A percentile compares a stretch with the other conserved stretches of the same genome.
These are phyloP conservation scores for Amblyraja radiata DNA, from an alignment of 2,797 vertebrate genomes.

Conservation along the genomic window DNA sequence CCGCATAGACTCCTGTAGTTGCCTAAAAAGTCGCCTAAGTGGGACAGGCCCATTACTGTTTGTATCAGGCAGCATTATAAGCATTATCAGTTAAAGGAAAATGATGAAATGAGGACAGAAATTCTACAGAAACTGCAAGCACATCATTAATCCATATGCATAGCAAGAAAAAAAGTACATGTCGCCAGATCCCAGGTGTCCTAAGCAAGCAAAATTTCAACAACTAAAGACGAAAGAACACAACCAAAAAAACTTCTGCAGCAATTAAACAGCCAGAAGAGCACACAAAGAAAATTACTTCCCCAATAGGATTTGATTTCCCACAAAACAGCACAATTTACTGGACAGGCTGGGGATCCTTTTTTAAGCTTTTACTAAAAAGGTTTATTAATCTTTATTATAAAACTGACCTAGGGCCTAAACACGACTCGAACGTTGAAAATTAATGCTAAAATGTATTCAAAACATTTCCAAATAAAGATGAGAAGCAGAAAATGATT, in stretches of 20 bases:
- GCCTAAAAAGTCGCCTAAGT: too few species aligned
- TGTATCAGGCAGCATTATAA: neutral
- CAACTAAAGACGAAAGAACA: neutral
- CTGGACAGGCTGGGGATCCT: neutral
- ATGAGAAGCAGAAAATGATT: neutral
- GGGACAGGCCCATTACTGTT: neutral
- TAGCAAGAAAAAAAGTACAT: neutral
- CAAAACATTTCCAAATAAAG: neutral
- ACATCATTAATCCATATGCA: conserved; percentile 9
- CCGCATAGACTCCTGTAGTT: too few species aligned
- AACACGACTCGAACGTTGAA: neutral
- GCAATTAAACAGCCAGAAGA: neutral
- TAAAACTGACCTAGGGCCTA: neutral
- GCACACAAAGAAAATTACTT: neutral
- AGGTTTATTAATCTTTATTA: too few species aligned
- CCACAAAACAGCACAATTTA: neutral
- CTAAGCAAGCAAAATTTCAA: neutral
- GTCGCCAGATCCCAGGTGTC: neutral
- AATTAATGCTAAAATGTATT: neutral
- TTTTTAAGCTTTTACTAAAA: neutral
- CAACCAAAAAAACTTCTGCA: neutral
- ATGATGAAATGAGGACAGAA: neutral
- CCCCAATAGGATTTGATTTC: conserved; percentile 8
- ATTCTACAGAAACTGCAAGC: neutral
- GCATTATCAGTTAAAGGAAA: neutral